These are phyloP conservation scores for Fissipunctia ypsillon DNA, from an alignment of 2,888 invertebrate species.

Conservation along the genomic window DNA sequence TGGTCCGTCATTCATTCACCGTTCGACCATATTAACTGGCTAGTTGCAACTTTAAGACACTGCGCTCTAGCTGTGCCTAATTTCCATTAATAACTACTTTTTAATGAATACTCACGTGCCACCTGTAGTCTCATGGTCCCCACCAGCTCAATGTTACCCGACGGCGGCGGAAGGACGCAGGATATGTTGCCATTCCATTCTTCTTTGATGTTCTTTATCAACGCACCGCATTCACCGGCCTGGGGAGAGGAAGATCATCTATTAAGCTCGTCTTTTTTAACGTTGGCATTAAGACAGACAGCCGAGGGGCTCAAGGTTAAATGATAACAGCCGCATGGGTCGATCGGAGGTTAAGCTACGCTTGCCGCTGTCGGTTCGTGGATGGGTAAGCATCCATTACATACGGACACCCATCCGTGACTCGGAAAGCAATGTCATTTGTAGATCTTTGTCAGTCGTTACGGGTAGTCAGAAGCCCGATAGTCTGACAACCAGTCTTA, in stretches of 20 bases:
- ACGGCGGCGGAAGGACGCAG: conserved; percentile 91
- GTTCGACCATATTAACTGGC: too few relatives aligned
- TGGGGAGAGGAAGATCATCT: conserved; percentile 73
- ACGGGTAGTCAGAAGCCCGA: too few relatives aligned
- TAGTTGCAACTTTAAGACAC: too few relatives aligned
- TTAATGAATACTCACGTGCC: conserved; percentile 92
- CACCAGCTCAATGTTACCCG: conserved; percentile 90
- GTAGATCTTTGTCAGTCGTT: background rate
- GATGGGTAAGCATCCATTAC: too few relatives aligned
- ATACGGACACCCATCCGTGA: too few relatives aligned
- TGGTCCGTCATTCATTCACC: too few relatives aligned
- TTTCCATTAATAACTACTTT: background rate
- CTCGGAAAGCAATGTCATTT: background rate
- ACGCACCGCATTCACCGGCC: conserved; percentile 93
- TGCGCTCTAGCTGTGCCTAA: too few relatives aligned
- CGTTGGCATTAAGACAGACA: background rate
- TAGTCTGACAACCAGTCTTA: background rate
- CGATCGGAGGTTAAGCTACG: background rate
- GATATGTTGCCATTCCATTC: conserved; percentile 93
- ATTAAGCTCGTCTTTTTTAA: background rate
- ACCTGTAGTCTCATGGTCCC: conserved; percentile 92
- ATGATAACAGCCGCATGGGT: background rate
- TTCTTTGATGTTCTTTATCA: conserved; percentile 91
- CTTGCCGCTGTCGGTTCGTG: background rate
- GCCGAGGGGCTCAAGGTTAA: background rate